A percentile compares a stretch with the other conserved stretches of the same genome.
Conservation (phyloP, 2,888 invertebrate species). For the Erannis defoliaria region DNA sequence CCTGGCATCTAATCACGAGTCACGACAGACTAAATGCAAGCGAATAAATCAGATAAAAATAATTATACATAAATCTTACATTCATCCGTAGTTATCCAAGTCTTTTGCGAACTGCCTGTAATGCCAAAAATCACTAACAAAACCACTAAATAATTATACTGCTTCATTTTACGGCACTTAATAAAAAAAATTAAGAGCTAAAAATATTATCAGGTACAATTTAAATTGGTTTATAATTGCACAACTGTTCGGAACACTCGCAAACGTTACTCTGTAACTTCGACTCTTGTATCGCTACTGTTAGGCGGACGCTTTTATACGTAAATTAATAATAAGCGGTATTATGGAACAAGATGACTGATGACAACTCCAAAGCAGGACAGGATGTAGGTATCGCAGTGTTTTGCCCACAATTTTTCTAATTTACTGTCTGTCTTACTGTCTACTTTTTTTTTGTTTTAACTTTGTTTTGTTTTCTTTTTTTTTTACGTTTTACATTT, state of each 20-base stretch:
- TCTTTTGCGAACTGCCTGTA: constrained; percentile 23
- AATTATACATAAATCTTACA: constrained; percentile 58
- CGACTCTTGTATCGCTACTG: constrained; percentile 50
- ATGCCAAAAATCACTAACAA: constrained; percentile 44
- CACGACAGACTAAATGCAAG: neutral
- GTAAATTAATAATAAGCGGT: constrained; percentile 12
- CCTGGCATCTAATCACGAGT: neutral
- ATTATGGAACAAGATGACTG: neutral
- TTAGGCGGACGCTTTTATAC: constrained; percentile 51
- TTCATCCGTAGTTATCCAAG: constrained; percentile 72
- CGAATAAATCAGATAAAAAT: neutral
- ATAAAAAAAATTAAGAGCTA: too few relatives aligned
- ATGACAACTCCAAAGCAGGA: too few relatives aligned
- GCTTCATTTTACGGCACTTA: constrained; percentile 35
- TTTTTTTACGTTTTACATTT: too few relatives aligned
- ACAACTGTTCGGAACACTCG: constrained; percentile 37
- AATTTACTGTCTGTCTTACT: too few relatives aligned
- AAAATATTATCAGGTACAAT: constrained; percentile 4
- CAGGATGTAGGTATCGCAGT: too few relatives aligned
- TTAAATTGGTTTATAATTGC: constrained; percentile 13
- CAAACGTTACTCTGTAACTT: constrained; percentile 42
- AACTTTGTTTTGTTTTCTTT: too few relatives aligned
- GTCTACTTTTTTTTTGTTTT: too few relatives aligned
- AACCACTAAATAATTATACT: constrained; percentile 19
- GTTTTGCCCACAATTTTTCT: too few relatives aligned